phyloP scores from a whole-genome alignment of 2,888 invertebrate genomes.

The Camptogramma bilineatum region DNA sequence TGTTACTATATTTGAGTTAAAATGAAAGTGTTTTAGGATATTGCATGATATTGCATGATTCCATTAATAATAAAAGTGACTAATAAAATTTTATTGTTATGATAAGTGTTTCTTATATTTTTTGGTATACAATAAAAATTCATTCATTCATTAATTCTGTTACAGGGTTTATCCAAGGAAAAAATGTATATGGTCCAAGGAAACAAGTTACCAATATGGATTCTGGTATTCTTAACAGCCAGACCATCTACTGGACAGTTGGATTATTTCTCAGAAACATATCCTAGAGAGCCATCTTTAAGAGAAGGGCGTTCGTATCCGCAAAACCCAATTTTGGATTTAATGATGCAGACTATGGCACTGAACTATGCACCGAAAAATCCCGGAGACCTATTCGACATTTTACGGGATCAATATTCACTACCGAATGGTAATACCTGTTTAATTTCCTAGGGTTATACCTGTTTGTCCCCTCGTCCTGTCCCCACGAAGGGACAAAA shows the following conservation, averaged over 20 bases:
- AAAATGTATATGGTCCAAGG: neutral
- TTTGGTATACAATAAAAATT: too few species aligned
- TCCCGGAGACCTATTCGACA: constrained; percentile 56
- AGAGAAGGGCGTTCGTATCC: constrained; percentile 44
- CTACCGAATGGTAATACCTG: constrained; percentile 56
- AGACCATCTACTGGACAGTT: constrained; percentile 19
- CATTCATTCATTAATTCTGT: neutral
- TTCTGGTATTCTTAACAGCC: constrained; percentile 21
- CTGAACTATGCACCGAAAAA: constrained; percentile 52
- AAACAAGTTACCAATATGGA: constrained; percentile 21
- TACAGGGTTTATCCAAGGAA: constrained; percentile 1
- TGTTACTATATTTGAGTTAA: too few species aligned
- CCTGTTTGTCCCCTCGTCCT: too few species aligned
- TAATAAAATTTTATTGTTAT: too few species aligned
- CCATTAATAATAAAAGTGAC: too few species aligned
- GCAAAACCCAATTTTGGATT: constrained; percentile 53
- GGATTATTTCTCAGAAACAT: constrained; percentile 11
- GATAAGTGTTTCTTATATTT: too few species aligned
- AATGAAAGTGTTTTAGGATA: too few species aligned
- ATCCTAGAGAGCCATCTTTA: neutral
- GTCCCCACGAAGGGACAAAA: too few species aligned
- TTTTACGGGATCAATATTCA: constrained; percentile 57
- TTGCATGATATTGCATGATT: too few species aligned
- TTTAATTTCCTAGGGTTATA: neutral
- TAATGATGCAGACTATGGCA: constrained; percentile 52